phyloP scores from a whole-genome alignment of 2,888 invertebrate species.

The Ellobium chinense region DNA sequence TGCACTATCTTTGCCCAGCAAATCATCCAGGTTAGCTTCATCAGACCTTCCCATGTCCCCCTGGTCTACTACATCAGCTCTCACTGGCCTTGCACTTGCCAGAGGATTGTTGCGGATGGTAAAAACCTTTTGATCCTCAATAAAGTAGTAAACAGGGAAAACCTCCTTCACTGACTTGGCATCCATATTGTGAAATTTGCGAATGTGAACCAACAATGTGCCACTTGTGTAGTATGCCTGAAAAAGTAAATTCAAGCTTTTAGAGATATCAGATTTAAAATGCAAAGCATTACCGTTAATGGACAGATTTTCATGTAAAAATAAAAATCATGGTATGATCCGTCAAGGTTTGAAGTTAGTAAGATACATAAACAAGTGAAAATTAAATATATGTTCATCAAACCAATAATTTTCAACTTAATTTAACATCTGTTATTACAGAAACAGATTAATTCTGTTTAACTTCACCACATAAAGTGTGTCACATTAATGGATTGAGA shows the following conservation, averaged over 20 bases:
- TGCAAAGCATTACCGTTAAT: too few species aligned
- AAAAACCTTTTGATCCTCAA: conserved; percentile 46
- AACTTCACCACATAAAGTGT: too few species aligned
- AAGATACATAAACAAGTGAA: too few species aligned
- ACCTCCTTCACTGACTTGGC: conserved; percentile 46
- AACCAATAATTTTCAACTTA: too few species aligned
- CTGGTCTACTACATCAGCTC: not conserved
- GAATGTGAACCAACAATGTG: conserved; percentile 41
- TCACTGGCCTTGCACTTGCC: not conserved
- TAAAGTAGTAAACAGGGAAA: conserved; percentile 27
- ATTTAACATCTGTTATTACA: too few species aligned
- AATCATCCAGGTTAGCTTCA: not conserved
- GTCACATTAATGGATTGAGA: not conserved
- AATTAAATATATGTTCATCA: not conserved
- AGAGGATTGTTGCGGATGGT: conserved; percentile 31
- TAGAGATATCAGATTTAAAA: too few species aligned
- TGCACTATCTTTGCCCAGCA: not conserved
- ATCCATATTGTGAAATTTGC: conserved; percentile 39
- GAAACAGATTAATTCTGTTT: too few species aligned
- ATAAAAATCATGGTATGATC: too few species aligned
- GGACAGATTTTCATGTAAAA: too few species aligned
- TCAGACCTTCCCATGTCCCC: not conserved
- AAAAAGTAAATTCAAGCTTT: not conserved
- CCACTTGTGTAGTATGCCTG: conserved; percentile 46
- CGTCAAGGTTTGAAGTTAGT: too few species aligned